phyloP scores from a whole-genome alignment of 2,113 vertebrate genomes.

The Neodon shergylaensis region DNA sequence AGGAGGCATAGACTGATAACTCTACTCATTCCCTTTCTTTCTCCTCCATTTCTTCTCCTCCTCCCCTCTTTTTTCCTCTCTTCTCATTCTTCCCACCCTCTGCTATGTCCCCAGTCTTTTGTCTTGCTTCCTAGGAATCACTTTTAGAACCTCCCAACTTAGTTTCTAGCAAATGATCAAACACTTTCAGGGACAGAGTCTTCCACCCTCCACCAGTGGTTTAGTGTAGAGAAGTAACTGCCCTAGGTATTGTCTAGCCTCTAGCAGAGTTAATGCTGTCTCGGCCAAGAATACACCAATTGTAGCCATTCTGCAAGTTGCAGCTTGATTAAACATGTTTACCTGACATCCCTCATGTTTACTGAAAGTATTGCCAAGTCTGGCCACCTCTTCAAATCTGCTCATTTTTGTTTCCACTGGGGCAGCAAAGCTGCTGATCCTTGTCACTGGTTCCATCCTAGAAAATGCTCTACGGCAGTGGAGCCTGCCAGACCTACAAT shows the following conservation, averaged over 20 bases:
- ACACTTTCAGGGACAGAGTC: background rate
- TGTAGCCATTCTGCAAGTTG: background rate
- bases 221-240: background rate
- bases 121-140: background rate
- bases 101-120: background rate
- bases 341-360: background rate
- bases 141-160: background rate
- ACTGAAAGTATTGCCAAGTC: background rate
- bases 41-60: background rate
- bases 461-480: background rate
- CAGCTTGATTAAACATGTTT: background rate
- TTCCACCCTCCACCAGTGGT: background rate
- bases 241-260: background rate
- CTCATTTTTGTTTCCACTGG: background rate
- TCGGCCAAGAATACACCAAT: background rate
- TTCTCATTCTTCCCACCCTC: background rate
- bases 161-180: background rate
- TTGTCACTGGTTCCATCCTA: background rate
- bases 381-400: background rate
- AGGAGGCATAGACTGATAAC: background rate
- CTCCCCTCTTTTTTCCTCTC: background rate
- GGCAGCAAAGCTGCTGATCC: background rate
- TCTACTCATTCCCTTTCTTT: background rate
- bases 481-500: background rate
- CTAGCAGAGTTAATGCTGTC: background rate